Percentiles rank a stretch among this genome's conserved stretches.
phyloP scores from a whole-genome alignment of 2,888 invertebrate species.

The Apamea sordens region DNA sequence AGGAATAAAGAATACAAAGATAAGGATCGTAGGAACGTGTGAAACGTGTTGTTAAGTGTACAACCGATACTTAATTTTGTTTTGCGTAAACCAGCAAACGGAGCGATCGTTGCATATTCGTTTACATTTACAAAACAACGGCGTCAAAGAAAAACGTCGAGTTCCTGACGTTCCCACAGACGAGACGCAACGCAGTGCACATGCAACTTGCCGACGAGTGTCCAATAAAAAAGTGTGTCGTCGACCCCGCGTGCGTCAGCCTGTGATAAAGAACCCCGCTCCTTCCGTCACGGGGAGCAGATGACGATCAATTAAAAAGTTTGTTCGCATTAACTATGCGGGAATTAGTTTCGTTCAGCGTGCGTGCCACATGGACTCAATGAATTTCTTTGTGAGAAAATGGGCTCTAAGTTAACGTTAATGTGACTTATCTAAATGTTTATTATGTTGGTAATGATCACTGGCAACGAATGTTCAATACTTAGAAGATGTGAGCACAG shows the following conservation, averaged over 20 bases:
- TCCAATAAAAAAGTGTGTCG: slow-evolving; percentile 87
- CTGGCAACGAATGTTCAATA: slow-evolving; percentile 43
- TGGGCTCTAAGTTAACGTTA: slow-evolving; percentile 53
- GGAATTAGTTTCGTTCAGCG: slow-evolving; percentile 81
- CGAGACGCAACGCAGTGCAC: slow-evolving; percentile 74
- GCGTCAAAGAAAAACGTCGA: slow-evolving; percentile 72
- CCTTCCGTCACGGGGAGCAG: slow-evolving; percentile 85
- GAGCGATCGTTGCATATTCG: slow-evolving; percentile 69
- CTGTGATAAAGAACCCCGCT: slow-evolving; percentile 82
- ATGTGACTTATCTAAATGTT: slow-evolving; percentile 63
- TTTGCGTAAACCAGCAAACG: slow-evolving; percentile 69
- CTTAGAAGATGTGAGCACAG: slow-evolving; percentile 29
- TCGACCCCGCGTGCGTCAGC: slow-evolving; percentile 88
- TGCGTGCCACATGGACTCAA: slow-evolving; percentile 86
- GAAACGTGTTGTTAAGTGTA: slow-evolving; percentile 65
- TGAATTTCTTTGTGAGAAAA: slow-evolving; percentile 80
- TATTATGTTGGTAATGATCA: slow-evolving; percentile 41
- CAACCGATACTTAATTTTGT: slow-evolving; percentile 60
- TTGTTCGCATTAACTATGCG: slow-evolving; percentile 87
- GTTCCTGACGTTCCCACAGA: slow-evolving; percentile 86
- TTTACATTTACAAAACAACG: slow-evolving; percentile 76
- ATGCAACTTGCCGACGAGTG: slow-evolving; percentile 73
- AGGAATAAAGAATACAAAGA: slow-evolving; percentile 66
- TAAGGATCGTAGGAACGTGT: slow-evolving; percentile 68
- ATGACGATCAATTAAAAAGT: slow-evolving; percentile 90